Evolutionary conservation across 1,140 invertebrate species (phyloP).

Genomic region (Subanguina moxae): DNA sequence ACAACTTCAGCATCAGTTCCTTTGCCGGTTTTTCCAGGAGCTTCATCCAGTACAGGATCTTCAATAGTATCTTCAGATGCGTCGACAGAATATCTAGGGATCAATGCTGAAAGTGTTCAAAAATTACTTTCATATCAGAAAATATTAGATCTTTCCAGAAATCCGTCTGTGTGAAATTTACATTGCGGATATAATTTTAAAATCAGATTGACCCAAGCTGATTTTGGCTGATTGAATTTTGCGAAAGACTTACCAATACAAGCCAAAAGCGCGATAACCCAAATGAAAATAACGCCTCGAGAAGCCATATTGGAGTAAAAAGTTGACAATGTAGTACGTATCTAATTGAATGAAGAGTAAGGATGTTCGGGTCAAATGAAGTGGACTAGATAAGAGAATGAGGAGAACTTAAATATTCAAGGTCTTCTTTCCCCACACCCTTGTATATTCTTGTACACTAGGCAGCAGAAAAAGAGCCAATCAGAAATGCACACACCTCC

Average conservation of each 20-base stretch:
- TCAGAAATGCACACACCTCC: slow-evolving; percentile 12
- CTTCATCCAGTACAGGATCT: slow-evolving; percentile 24
- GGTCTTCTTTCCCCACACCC: neutral
- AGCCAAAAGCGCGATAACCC: slow-evolving; percentile 16
- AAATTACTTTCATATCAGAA: neutral
- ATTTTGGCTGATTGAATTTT: neutral
- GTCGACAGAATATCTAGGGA: slow-evolving; percentile 15
- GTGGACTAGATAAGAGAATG: neutral
- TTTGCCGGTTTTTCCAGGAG: slow-evolving; percentile 30
- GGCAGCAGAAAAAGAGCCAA: neutral
- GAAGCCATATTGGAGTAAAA: slow-evolving; percentile 23
- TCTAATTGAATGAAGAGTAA: neutral
- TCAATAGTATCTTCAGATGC: slow-evolving; percentile 48
- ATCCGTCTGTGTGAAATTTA: too few species aligned
- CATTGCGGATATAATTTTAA: too few species aligned
- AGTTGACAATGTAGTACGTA: neutral
- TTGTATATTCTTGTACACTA: neutral
- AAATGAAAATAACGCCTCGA: slow-evolving; percentile 17
- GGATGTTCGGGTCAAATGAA: neutral
- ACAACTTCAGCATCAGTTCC: slow-evolving; percentile 48
- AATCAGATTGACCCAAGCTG: neutral
- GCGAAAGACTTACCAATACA: slow-evolving; percentile 12
- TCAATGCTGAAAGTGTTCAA: slow-evolving; percentile 7
- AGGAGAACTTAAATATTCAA: neutral
- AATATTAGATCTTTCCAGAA: neutral